Base-by-base conservation (phyloP, 2,888 invertebrate genomes). In the Drosophila setosimentum region DNA sequence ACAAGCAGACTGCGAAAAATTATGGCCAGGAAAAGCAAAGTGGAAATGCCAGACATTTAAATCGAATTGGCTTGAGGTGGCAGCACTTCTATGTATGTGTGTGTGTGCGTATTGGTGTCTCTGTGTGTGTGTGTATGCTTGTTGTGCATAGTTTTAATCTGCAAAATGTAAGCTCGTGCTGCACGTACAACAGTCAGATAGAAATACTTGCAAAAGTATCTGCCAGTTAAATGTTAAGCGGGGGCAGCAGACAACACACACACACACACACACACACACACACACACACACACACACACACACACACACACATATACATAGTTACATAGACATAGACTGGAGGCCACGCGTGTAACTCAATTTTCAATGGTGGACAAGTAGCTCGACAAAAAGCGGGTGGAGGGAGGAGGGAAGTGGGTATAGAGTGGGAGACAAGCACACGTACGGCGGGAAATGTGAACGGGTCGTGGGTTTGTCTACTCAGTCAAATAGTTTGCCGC, bases 401-500 rank as follows among this genome's bases (percentile, higher is more conserved):
- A 51, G 18, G 30, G 60, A 50, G 51, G n/a, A 8, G 78, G 27
- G 45, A 68, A 50, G 57, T 55, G 16, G 21, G 21, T 7, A 27
- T 18, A 5, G n/a, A 37, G 40, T 29, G 30, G 30, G 42, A 57
- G 29, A 30, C 30, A 53, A 63, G 73, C 78, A 61, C 78, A 81
- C 78, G 82, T 78, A 78, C 73, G 30, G 65, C 42, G 50, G 37
- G 33, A 29, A 54, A 42, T 63, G 60, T 54, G 58, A 58, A 62
- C 33, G 61, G 65, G 72, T 68, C 71, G 85, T 87, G 91, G 89
- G 82, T 80, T 87, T 90, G 91, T 87, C 82, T 90, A 84, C 85
- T 89, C 80, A 85, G 80, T 88, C 91, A 89, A 90, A 90, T 88
- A 91, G 87, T 87, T 90, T 82, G 80, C 81, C 79, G 81, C 76